Evolutionary conservation across 2,113 vertebrate genomes (phyloP), one percentile per base, ranked within the genome.

Genomic region (Corythoichthys haematopterus): DNA sequence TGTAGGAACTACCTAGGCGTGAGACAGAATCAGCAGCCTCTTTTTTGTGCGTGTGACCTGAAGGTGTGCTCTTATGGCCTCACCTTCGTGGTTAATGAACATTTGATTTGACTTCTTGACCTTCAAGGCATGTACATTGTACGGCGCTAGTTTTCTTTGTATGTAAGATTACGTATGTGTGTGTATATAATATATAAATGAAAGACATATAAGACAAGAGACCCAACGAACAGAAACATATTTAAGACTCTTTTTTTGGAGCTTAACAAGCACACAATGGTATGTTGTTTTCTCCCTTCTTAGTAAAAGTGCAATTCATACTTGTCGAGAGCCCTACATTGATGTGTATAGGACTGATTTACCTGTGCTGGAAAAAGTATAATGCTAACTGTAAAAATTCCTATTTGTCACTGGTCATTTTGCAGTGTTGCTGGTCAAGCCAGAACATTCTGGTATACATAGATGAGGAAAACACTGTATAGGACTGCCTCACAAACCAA

Each of bases 131-230:
- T 92, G 89, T 62, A 61, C 38, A 62, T 85, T 88, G 65, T 75
- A 77, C 87, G 83, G 82, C 71, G 76, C 61, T 67, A 47, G 11
- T 76, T 87, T 81, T 87, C 80, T 91, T 88, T 88, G 76, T 91
- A 83, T 81, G 84, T 85, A 84, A 86, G 72, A 87, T 85, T 63
- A 72, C 80, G 83, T 86, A 85, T 90, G 33, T 12, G 28, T 14
- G 33, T 57, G 85, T 86, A 85, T 75, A 85, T 89, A 88, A 88
- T 88, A 88, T 84, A 88, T 86, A 89, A 84, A 88, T 81, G 85
- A 80, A 86, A 74, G 55, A 87, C 79, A 84, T 74, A 64, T 77
- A 85, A 79, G 75, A 84, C 63, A 75, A 72, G 60, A 81, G 79
- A 78, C 79, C 78, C 69, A 76, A 71, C 65, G 84, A 86, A 78